Evolutionary conservation across 2,797 vertebrate genomes (phyloP), one percentile per base, ranked within the genome.

Genomic region (Paratrypauchen microcephalus): DNA sequence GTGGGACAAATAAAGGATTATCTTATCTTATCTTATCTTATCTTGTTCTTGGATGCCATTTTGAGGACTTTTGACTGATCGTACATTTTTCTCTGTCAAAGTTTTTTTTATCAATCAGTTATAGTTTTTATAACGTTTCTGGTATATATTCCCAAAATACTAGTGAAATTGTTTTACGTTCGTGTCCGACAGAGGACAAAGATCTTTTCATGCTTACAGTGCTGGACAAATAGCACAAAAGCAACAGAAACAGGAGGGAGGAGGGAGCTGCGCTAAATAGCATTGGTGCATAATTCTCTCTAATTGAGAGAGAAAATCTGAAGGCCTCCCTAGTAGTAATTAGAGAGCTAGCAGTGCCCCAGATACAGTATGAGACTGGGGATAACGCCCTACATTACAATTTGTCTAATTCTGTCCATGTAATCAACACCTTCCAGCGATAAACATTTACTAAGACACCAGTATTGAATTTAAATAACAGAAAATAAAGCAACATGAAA

Each of bases 131-230:
- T 55, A 12, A 8, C n/a, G 84, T 76, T 18, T 77, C 87, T 83
- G 70, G 77, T 87, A 79, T 13, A 52, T 87, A 58, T 78, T 82
- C 76, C 79, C 93, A 94, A 95, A 94, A 95, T 93, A 93, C 93
- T 92, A 94, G 83, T 81, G 91, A 92, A 94, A 90, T 89, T 94
- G 91, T 93, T 95, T 92, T 94, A 95, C 95, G 94, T 93, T 87
- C 64, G 91, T 92, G 94, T 91, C 89, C 89, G 4, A 45, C 41
- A 90, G 90, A 94, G 95, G 95, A 96, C 92, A 92, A 93, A 94
- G 92, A 89, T 65, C 77, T 91, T 87, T 89, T 90, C 79, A 79
- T 77, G 79, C 75, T 75, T 85, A 83, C 80, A 75, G 74, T 7
- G 6, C 13, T 45, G 13, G 13, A 45, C 24, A 54, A 65, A 50